Evolutionary conservation across 1,140 invertebrate genomes (phyloP).

Genomic region (Maniola jurtina): DNA sequence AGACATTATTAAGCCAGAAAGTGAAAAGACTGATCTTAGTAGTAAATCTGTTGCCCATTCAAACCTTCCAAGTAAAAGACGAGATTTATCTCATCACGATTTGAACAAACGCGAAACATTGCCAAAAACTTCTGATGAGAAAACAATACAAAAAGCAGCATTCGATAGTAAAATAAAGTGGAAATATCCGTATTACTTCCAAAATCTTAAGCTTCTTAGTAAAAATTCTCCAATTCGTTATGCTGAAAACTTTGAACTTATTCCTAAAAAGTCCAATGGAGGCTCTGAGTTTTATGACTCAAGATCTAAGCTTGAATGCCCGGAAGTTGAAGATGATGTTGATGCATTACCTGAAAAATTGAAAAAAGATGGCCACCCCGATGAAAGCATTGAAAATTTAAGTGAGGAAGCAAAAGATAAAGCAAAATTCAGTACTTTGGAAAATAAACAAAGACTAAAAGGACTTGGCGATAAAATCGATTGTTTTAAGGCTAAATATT

Average conservation of each 20-base stretch:
- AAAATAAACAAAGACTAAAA: conserved; percentile 58
- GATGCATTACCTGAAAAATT: conserved; percentile 78
- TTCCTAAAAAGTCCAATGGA: conserved; percentile 79
- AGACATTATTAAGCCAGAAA: not conserved
- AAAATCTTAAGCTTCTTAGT: conserved; percentile 54
- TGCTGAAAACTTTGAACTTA: conserved; percentile 79
- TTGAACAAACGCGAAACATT: conserved; percentile 48
- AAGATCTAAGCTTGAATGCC: conserved; percentile 66
- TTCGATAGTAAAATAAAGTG: conserved; percentile 36
- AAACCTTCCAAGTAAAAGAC: conserved; percentile 7
- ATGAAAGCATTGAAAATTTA: conserved; percentile 38
- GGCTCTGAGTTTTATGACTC: conserved; percentile 82
- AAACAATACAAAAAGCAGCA: conserved; percentile 32
- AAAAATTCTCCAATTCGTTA: conserved; percentile 81
- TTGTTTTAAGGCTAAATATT: conserved; percentile 86
- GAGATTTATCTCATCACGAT: conserved; percentile 39
- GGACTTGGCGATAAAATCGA: conserved; percentile 86
- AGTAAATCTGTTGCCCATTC: not conserved
- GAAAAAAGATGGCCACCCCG: conserved; percentile 65
- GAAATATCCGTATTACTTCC: conserved; percentile 79
- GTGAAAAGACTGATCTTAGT: not conserved
- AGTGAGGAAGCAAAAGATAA: conserved; percentile 33
- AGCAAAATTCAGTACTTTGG: conserved; percentile 43
- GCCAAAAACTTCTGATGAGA: not conserved
- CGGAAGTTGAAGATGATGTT: conserved; percentile 75